Conservation (phyloP, 2,113 vertebrate genomes). For the Pantherophis guttatus region DNA sequence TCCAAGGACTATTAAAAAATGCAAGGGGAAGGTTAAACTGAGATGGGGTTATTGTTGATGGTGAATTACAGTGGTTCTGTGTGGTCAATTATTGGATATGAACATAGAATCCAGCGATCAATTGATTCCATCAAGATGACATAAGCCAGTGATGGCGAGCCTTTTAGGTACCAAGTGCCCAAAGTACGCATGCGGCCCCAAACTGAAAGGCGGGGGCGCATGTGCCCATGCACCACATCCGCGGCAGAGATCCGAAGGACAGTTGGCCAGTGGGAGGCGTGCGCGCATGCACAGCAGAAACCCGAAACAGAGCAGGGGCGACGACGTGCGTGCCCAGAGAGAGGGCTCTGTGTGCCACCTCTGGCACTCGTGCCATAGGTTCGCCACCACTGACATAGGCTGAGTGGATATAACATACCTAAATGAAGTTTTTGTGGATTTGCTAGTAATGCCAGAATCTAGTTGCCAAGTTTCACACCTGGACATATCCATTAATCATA, state of each 20-base stretch:
- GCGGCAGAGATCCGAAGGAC: too few species aligned
- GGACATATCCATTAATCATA: neutral
- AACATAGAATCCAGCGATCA: neutral
- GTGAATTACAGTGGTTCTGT: neutral
- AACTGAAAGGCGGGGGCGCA: too few species aligned
- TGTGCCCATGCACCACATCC: too few species aligned
- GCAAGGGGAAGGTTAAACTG: neutral
- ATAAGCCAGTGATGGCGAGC: too few species aligned
- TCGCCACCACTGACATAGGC: neutral
- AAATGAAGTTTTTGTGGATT: neutral
- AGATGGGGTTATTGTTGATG: neutral
- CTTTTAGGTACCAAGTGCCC: too few species aligned
- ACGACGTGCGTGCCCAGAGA: too few species aligned
- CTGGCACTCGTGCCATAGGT: too few species aligned
- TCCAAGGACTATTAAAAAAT: neutral
- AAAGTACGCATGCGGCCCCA: too few species aligned
- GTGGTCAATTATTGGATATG: neutral
- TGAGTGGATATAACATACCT: neutral
- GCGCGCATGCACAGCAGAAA: too few species aligned
- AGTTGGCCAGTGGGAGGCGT: too few species aligned
- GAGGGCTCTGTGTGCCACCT: too few species aligned
- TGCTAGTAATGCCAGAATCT: neutral
- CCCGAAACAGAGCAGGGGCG: too few species aligned
- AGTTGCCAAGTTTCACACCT: neutral
- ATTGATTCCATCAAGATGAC: neutral